Evolutionary conservation across 1,140 invertebrate genomes (phyloP), one percentile per base, ranked within the genome.

Genomic region (Listronotus oregonensis): DNA sequence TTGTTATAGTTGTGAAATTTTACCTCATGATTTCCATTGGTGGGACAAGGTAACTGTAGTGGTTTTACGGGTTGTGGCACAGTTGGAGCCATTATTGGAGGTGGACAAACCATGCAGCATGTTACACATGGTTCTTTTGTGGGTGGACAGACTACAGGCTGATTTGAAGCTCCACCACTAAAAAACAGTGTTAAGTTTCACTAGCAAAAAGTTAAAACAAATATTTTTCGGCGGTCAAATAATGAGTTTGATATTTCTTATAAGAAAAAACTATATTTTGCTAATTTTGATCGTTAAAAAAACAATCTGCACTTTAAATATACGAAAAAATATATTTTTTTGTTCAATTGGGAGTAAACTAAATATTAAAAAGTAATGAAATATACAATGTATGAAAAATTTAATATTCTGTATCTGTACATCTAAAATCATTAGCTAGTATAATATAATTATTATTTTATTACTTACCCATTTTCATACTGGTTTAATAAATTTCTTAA

Each of bases 391-490:
- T n/a, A n/a, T n/a, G n/a, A n/a, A n/a, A n/a, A n/a, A n/a, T n/a
- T n/a, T n/a, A n/a, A n/a, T n/a, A n/a, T n/a, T n/a, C n/a, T n/a
- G n/a, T n/a, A n/a, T n/a, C n/a, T n/a, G n/a, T n/a, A n/a, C n/a
- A n/a, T n/a, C n/a, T n/a, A n/a, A n/a, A n/a, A n/a, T n/a, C 47
- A 17, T 32, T 1, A 18, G 11, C 11, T 46, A 17, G 49, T 11
- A 17, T 11, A 44, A 31, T 15, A 10, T 54, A 47, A 6, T 8
- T 14, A 11, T 32, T 34, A 34, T 8, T 46, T 14, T 52, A 31
- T 21, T 15, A 55, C 59, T 52, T 64, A 71, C 70, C 66, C 62
- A 60, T 72, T 67, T 17, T 68, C 72, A 47, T 71, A 70, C 60
- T 67, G 63, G 6, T 67, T 47, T 12, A 71, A 54, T 10, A 71